These are phyloP conservation scores for Rhinoderma darwinii DNA, from an alignment of 2,113 vertebrate species.

Conservation along the genomic window DNA sequence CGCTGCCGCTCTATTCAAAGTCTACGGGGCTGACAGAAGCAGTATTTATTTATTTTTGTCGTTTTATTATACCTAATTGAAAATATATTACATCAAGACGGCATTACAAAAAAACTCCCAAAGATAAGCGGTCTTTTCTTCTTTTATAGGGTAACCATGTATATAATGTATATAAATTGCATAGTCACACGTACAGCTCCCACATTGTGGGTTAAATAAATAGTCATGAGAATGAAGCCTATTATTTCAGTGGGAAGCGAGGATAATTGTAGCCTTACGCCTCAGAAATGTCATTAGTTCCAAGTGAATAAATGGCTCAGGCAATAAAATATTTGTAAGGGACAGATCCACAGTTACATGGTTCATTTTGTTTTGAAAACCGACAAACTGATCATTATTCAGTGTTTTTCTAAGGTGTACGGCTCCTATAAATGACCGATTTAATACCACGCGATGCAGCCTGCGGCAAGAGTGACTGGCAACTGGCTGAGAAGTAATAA, in stretches of 20 bases:
- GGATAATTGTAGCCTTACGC: constrained; percentile 7
- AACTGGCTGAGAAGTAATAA: constrained; percentile 1
- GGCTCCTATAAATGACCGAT: constrained; percentile 7
- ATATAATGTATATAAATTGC: not conserved
- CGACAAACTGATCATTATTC: not conserved
- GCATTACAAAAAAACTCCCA: not conserved
- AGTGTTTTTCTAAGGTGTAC: not conserved
- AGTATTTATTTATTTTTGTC: too few species aligned
- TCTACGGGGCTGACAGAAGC: too few species aligned
- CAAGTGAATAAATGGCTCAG: not conserved
- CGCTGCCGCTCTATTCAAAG: too few species aligned
- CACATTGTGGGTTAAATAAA: not conserved
- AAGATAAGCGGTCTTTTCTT: not conserved
- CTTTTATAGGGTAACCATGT: not conserved
- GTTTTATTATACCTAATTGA: not conserved
- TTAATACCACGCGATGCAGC: not conserved
- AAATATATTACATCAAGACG: not conserved
- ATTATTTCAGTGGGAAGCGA: not conserved
- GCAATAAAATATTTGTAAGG: not conserved
- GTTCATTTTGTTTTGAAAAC: not conserved
- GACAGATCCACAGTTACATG: not conserved
- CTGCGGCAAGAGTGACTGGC: not conserved
- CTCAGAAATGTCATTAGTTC: constrained; percentile 19
- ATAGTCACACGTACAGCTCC: not conserved
- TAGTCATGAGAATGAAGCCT: not conserved